Base-by-base conservation (phyloP, 1,140 invertebrate genomes). In the Dendroctonus valens region DNA sequence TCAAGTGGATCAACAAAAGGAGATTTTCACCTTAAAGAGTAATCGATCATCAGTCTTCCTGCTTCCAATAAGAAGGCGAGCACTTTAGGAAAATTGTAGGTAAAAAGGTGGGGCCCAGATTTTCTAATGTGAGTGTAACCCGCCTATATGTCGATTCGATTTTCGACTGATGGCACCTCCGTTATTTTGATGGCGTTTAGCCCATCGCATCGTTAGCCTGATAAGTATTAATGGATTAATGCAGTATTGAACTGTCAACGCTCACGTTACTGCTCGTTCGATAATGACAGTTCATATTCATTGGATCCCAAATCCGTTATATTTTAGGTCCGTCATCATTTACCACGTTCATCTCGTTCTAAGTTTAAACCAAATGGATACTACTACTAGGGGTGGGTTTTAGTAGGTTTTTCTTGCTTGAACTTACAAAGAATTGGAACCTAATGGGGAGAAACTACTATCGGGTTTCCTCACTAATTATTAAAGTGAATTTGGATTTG, bases 181-280 rank as follows among this genome's bases (percentile, higher is more conserved):
- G 63, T 49, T 51, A 62, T 44, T 40, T 7, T 40, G 49, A 62
- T 66, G 69, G 70, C 69, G 68, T 69, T 65, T 69, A 73, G 71
- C 71, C 69, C 70, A 67, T 54, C 66, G 68, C 70, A 72, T 75
- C 73, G 74, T 75, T 75, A 75, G 68, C 58, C 67, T 74, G 73
- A 75, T 74, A 70, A 73, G 69, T 70, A 74, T 75, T 75, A 75
- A 75, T 75, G 74, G 74, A 75, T 75, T 74, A 74, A 74, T 75
- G 74, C 73, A 74, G 73, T 75, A 75, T 75, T 75, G 74, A 75
- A 75, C 74, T 74, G 72, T 74, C 73, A 74, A 73, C 74, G 71
- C 68, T 73, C 65, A 71, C 69, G 59, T 72, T 68, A 59, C 42
- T 63, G n/a, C 26, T 37, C 52, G 52, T 57, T 57, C 57, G 26